Evolutionary conservation across 1,140 invertebrate species (phyloP).

Genomic region (Tribolium madens): DNA sequence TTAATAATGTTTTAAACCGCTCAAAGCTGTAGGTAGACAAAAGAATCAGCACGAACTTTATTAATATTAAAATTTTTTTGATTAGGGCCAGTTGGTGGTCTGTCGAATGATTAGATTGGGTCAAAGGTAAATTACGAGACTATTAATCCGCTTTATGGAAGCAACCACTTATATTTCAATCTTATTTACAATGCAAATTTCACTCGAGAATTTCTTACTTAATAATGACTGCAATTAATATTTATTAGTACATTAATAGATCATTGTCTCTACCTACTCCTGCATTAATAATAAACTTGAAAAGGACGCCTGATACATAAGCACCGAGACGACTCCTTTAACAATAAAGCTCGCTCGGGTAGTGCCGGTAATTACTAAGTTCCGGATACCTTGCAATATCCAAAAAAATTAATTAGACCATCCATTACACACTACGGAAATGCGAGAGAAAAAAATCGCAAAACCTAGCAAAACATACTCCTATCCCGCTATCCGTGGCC

Average conservation of each 20-base stretch:
- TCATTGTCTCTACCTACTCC: constrained; percentile 42
- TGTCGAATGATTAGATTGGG: background rate
- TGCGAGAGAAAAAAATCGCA: background rate
- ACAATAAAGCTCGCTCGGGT: constrained; percentile 4
- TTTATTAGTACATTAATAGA: constrained; percentile 47
- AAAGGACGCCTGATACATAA: constrained; percentile 23
- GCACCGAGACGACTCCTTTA: constrained; percentile 19
- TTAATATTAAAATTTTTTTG: constrained; percentile 32
- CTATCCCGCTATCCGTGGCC: no score
- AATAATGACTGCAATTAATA: constrained; percentile 46
- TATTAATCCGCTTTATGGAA: constrained; percentile 46
- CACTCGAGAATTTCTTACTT: constrained; percentile 43
- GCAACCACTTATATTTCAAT: constrained; percentile 43
- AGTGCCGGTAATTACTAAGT: constrained; percentile 3
- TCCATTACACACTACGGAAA: background rate
- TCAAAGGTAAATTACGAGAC: constrained; percentile 20
- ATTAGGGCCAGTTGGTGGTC: constrained; percentile 8
- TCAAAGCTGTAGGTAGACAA: constrained; percentile 1
- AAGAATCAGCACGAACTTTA: constrained; percentile 14
- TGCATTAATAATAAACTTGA: constrained; percentile 41
- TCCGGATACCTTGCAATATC: background rate
- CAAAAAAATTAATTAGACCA: background rate
- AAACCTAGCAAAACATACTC: no score
- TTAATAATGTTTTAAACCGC: constrained; percentile 12
- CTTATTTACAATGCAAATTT: constrained; percentile 48